Percentiles rank a stretch among this genome's conserved stretches.
These are phyloP conservation scores for Tuberolachnus salignus DNA, from an alignment of 2,888 invertebrate genomes.

Conservation along the genomic window DNA sequence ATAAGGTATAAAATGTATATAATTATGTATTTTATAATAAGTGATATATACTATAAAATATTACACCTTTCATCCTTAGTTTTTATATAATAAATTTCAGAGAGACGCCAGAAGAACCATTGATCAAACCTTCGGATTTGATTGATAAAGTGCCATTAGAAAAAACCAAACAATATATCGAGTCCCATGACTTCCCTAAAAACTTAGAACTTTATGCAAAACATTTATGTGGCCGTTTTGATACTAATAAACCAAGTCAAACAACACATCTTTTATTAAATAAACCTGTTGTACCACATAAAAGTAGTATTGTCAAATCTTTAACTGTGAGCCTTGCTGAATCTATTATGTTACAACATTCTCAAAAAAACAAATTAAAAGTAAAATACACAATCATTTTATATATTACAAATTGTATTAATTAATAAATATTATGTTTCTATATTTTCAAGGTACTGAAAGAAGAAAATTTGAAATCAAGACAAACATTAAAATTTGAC, in stretches of 20 bases:
- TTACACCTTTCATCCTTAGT: too few relatives aligned
- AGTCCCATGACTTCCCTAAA: slow-evolving; percentile 63
- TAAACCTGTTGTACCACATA: slow-evolving; percentile 63
- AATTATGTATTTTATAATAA: too few relatives aligned
- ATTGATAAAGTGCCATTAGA: slow-evolving; percentile 6
- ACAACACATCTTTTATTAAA: slow-evolving; percentile 66
- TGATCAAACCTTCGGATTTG: slow-evolving; percentile 63
- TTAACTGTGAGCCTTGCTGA: slow-evolving; percentile 39
- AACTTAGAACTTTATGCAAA: slow-evolving; percentile 65
- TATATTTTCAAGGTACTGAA: slow-evolving; percentile 64
- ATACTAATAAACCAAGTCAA: slow-evolving; percentile 61
- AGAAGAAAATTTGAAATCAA: slow-evolving; percentile 68
- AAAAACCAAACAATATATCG: slow-evolving; percentile 62
- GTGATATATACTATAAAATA: too few relatives aligned
- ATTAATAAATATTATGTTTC: slow-evolving; percentile 2
- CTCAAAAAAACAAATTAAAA: slow-evolving; percentile 48
- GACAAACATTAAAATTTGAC: slow-evolving; percentile 61
- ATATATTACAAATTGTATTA: background rate
- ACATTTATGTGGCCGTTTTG: slow-evolving; percentile 67
- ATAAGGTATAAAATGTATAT: too few relatives aligned
- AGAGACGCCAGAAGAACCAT: slow-evolving; percentile 63
- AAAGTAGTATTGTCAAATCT: slow-evolving; percentile 1
- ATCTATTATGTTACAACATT: slow-evolving; percentile 39
- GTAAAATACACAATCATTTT: slow-evolving; percentile 13
- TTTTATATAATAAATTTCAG: slow-evolving; percentile 34